Percentiles rank a stretch among this genome's conserved stretches.
These are phyloP conservation scores for Myiozetetes cayanensis DNA, from an alignment of 2,113 vertebrate species.

Conservation along the genomic window DNA sequence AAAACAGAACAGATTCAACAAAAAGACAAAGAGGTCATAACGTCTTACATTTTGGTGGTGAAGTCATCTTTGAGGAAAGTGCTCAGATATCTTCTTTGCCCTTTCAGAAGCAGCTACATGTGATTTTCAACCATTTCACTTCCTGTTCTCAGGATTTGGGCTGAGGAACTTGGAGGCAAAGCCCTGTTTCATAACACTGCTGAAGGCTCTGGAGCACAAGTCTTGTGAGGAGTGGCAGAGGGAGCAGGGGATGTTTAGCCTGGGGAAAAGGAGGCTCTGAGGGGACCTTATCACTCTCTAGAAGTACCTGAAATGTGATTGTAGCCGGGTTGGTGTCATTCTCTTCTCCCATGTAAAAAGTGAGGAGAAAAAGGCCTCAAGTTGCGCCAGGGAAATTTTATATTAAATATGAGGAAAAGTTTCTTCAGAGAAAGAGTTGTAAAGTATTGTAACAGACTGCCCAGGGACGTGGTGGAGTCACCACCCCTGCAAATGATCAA, in stretches of 20 bases:
- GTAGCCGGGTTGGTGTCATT: fast-evolving
- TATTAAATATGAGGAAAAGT: neutral
- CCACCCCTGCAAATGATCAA: neutral
- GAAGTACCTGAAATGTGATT: neutral
- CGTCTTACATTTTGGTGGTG: neutral
- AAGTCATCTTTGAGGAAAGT: neutral
- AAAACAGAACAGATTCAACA: neutral
- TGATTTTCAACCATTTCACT: neutral
- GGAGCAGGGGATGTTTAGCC: neutral
- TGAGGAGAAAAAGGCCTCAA: neutral
- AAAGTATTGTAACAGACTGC: neutral
- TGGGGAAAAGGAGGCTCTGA: neutral
- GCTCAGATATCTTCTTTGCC: neutral
- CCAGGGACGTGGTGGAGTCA: neutral
- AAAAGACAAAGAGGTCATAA: neutral
- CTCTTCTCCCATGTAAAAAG: neutral
- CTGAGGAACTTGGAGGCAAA: neutral
- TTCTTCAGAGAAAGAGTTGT: neutral
- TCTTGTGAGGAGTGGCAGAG: neutral
- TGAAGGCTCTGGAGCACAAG: neutral
- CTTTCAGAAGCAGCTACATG: neutral
- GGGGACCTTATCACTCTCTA: neutral
- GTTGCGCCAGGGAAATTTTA: neutral
- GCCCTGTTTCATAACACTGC: neutral
- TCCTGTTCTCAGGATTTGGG: neutral